Base-by-base conservation (phyloP, 1,140 invertebrate genomes). In the Pogonomyrmex barbatus region DNA sequence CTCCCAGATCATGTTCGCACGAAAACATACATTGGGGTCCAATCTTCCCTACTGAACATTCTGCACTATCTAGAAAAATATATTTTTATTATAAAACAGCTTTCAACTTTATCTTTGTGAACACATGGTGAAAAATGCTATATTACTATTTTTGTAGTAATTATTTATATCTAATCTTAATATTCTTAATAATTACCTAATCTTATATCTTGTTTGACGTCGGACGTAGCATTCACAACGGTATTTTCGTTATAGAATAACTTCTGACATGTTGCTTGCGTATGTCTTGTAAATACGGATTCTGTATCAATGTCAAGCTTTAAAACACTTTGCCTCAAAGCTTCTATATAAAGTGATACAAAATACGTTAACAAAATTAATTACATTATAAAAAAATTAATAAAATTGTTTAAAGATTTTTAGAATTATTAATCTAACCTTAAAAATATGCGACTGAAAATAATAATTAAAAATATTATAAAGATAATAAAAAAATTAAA, bases 201-300 rank as follows among this genome's bases (percentile, higher is more conserved):
- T 2, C 33, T 10, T 42, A 56, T 9, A 60, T 58, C 6, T 0
- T 0, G 1, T 0, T 9, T 45, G 2, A 36, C 45, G 2, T 9
- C 2, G 0, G 2, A 33, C 4, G 24, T 24, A 33, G 84, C n/a
- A 45, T 60, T 60, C 0, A 92, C 70, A 3, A 90, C 2, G n/a
- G 17, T 30, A 17, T 24, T 52, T 24, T 86, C n/a, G 9, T 88
- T 12, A 12, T 91, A 88, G 24, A 82, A 90, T 17, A 91, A 63
- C 60, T 87, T 91, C 78, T 92, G 88, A 54, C 91, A 92, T 0
- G 65, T 76, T 0, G 76, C 78, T 14, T 56, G 65, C 0, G 67
- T 24, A 24, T 24, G 0, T 24, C 0, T 24, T 24, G 0, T 24
- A 24, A 24, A 0, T 24, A 0, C 24, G 24, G 24, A 24, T 24